Evolutionary conservation across 2,113 vertebrate genomes (phyloP), one percentile per base, ranked within the genome.

Genomic region (Oreotrochilus melanogaster): DNA sequence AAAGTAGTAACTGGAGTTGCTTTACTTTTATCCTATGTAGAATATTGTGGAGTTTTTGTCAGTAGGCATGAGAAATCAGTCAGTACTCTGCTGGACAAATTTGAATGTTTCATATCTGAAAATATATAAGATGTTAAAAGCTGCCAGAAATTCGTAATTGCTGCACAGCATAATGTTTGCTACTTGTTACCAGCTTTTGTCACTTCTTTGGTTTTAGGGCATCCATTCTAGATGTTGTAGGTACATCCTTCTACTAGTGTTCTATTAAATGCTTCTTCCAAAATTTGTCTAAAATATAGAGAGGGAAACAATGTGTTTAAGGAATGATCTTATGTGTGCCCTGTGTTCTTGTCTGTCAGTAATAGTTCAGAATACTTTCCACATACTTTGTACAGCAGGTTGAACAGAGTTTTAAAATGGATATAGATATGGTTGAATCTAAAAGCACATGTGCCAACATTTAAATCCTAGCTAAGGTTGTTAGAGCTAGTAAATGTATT

Each of bases 341-440:
- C 8, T 1, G 2, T 1, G 0, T 65, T 37, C 18, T 53, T 47
- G 18, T 61, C 37, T 73, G 70, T 76, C 50, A 37, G 0, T 73
- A 54, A 19, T n/a, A 60, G 66, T 27, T 82, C 31, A 45, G 54
- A 33, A 30, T 58, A 8, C n/a, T 64, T 84, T 64, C 19, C 87
- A 31, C 5, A 7, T 69, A 8, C 31, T 69, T 69, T 51, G 30
- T 73, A 25, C 39, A 91, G 47, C 18, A 67, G 39, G 13, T 85
- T 42, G 18, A 62, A 25, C 53, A 15, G 72, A 80, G 30, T 69
- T 85, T 71, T 71, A 74, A 88, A 86, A 73, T 66, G 5, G 8
- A 18, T 72, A 4, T 76, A 37, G 60, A 65, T 76, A 31, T 50
- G 45, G 18, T 61, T 88, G 61, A 42, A 72, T 76, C 43, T 47